Conservation (phyloP, 2,113 vertebrate species). For the Toxostoma redivivum region DNA sequence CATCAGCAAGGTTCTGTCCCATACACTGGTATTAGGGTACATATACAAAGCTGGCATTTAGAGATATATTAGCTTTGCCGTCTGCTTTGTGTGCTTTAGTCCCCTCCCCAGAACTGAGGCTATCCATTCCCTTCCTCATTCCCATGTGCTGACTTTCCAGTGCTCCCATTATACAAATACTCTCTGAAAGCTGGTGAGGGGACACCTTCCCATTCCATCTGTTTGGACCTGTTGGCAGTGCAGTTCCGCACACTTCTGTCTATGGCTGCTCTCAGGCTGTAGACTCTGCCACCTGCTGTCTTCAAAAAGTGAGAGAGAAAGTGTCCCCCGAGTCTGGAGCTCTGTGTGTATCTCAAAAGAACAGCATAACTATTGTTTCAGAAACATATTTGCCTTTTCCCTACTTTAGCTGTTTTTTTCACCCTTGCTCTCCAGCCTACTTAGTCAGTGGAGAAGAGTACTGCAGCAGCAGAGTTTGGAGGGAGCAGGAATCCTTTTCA, state of each 20-base stretch:
- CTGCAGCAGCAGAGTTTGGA: background rate
- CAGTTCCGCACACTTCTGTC: background rate
- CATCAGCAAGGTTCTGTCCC: background rate
- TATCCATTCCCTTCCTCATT: background rate
- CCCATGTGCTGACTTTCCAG: conserved; percentile 3
- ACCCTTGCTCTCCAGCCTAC: background rate
- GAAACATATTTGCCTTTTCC: background rate
- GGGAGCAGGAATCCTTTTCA: background rate
- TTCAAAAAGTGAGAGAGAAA: background rate
- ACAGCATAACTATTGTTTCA: background rate
- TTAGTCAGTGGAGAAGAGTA: background rate
- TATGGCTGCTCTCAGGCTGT: background rate
- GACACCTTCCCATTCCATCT: background rate
- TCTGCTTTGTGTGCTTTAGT: background rate
- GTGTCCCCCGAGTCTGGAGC: background rate
- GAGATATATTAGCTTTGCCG: background rate
- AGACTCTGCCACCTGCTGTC: background rate
- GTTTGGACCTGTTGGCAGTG: background rate
- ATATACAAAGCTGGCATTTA: background rate
- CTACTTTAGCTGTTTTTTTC: background rate
- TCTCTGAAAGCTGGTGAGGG: background rate
- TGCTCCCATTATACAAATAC: background rate
- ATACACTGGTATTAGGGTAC: background rate
- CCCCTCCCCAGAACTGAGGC: background rate
- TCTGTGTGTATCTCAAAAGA: background rate